Evolutionary conservation across 2,888 invertebrate genomes (phyloP), one percentile per base, ranked within the genome.

Genomic region (Phytoseiulus persimilis): DNA sequence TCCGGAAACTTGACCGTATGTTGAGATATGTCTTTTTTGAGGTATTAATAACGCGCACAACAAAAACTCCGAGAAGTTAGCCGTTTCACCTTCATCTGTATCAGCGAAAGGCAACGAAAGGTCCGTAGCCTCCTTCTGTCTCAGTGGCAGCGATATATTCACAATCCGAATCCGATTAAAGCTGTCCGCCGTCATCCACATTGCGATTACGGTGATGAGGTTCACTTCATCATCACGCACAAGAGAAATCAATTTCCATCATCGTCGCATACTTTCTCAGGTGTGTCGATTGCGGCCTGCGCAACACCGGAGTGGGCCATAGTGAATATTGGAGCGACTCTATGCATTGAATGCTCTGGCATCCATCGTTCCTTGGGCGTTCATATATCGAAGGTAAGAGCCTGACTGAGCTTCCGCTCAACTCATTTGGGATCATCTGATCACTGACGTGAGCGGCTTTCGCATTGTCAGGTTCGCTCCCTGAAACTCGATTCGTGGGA

Each of bases 401-500:
- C 11, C 28, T 32, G 1, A 6, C 45, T 33, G 31, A 9, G 46
- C 18, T 45, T 6, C 31, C 45, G 33, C 18, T 23, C 32, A n/a
- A 33, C 83, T 83, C n/a, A 90, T 91, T 0, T 91, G 92, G 93
- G 91, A 93, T 93, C 91, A 92, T 94, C 90, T 91, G 92, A 93
- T n/a, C n/a, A n/a, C n/a, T n/a, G n/a, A n/a, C n/a, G n/a, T n/a
- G n/a, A n/a, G n/a, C n/a, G n/a, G n/a, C n/a, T n/a, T n/a, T n/a
- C n/a, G n/a, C n/a, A n/a, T n/a, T n/a, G n/a, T 93, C 93, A 46
- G 87, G 87, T 91, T 65, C 92, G 98, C 91, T 98, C 98, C 0
- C 94, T 99, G 83, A 98, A 97, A 0, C 94, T 99, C 91, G 99
- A 99, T 92, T 96, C 96, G 90, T 98, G 98, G 97, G 98, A 98